Conservation (phyloP, 2,888 invertebrate species). For the Maniola hyperantus region DNA sequence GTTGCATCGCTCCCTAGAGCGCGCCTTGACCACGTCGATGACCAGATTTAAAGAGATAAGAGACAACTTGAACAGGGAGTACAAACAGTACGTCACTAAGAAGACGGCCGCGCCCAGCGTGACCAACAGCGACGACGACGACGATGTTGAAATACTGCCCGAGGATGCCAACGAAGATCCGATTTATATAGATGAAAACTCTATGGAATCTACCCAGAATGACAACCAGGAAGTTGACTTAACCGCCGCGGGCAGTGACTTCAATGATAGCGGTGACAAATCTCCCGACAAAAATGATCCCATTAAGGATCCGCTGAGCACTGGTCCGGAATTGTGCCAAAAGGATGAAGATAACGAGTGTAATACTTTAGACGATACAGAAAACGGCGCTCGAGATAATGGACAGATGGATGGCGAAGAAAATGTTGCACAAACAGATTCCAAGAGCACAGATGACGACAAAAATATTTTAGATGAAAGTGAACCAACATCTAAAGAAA, state of each 20-base stretch:
- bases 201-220: conserved; percentile 64
- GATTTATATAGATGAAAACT: conserved; percentile 79
- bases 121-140: conserved; percentile 66
- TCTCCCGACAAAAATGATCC: conserved; percentile 35
- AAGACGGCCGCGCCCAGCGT: conserved; percentile 47
- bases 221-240: conserved; percentile 68
- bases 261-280: conserved; percentile 74
- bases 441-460: conserved; percentile 4
- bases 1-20: conserved; percentile 80
- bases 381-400: conserved; percentile 17
- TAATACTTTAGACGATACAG: conserved; percentile 11
- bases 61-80: conserved; percentile 79
- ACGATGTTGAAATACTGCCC: conserved; percentile 71
- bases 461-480: conserved; percentile 23
- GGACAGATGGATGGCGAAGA: conserved; percentile 24
- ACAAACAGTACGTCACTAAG: conserved; percentile 74
- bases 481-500: conserved; percentile 23
- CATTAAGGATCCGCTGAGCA: conserved; percentile 17
- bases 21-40: conserved; percentile 78
- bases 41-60: conserved; percentile 80
- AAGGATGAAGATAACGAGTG: conserved; percentile 13
- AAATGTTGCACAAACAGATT: conserved; percentile 1
- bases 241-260: conserved; percentile 71
- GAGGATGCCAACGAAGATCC: conserved; percentile 70
- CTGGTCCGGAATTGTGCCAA: neutral